Evolutionary conservation across 2,113 vertebrate genomes (phyloP), one percentile per base, ranked within the genome.

Genomic region (Ranitomeya variabilis): DNA sequence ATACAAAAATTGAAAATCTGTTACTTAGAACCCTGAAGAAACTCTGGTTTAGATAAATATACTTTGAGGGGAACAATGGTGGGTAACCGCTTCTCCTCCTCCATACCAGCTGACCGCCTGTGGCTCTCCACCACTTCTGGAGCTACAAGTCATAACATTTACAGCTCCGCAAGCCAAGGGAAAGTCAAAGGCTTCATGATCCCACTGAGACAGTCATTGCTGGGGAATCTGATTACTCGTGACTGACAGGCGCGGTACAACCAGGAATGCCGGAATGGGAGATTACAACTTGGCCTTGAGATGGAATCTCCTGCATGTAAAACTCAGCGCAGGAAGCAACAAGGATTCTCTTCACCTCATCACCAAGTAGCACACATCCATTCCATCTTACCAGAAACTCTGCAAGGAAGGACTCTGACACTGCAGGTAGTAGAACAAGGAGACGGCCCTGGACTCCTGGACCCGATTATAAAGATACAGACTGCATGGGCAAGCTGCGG

Each of bases 21-120:
- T 80, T 45, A 59, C 59, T 62, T 16, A 12, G 21, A 55, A 18
- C 64, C 82, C 82, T 84, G 82, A 84, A 84, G 82, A 84, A 71
- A 84, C 82, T 84, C 16, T 15, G 19, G 7, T 79, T 51, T 52
- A 76, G 45, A 26, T 21, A 76, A 14, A 51, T 18, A 3, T 15
- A 16, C 62, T 64, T 51, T 14, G 19, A 3, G 14, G 3, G 15
- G 69, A 37, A 31, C 12, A 45, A 74, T 74, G 2, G 71, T 74
- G 71, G 71, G 76, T 26, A 15, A 57, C 15, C 26, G n/a, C 21
- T 23, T 15, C 4, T 54, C 52, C 14, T 55, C 52, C 51, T 23
- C n/a, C 7, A 23, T 23, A 55, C 12, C 9, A n/a, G 76, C 51
- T 54, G 52, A 21, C 15, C 0, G 26, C 59, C 80, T 13, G 16